These are phyloP conservation scores for Trichonephila clavata DNA, from an alignment of 1,140 invertebrate genomes.

Conservation along the genomic window DNA sequence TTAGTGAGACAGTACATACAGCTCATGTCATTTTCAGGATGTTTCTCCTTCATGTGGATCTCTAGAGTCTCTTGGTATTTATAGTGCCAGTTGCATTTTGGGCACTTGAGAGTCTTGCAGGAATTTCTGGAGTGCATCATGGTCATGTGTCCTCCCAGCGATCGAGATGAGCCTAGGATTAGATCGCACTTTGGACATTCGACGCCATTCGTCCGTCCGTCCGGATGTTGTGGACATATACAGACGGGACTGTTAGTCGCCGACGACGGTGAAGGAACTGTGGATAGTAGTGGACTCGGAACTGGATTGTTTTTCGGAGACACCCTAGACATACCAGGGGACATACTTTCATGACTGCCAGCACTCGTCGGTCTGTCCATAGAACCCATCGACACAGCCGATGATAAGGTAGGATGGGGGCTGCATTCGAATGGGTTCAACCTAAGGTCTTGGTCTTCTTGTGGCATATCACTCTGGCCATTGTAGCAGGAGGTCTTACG, in stretches of 20 bases:
- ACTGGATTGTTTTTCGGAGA: conserved; percentile 69
- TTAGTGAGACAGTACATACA: conserved; percentile 99
- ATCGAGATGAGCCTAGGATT: conserved; percentile 86
- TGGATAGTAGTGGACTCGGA: conserved; percentile 69
- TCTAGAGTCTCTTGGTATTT: conserved; percentile 99
- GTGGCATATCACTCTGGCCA: conserved; percentile 55
- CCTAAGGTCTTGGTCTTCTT: conserved; percentile 73
- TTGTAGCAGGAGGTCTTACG: conserved; percentile 48
- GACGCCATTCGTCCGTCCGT: conserved; percentile 93
- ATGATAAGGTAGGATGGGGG: conserved; percentile 71
- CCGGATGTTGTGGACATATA: conserved; percentile 95
- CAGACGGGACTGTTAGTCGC: conserved; percentile 62
- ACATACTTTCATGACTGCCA: conserved; percentile 68
- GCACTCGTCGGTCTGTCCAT: conserved; percentile 73
- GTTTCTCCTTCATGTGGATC: conserved; percentile 99
- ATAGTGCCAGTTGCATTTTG: conserved; percentile 99
- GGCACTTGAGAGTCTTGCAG: conserved; percentile 99
- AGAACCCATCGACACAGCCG: conserved; percentile 64
- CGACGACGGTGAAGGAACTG: conserved; percentile 72
- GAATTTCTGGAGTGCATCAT: conserved; percentile 97
- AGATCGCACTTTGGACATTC: conserved; percentile 97
- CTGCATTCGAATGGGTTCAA: conserved; percentile 70
- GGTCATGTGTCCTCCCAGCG: conserved; percentile 83
- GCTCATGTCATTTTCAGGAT: conserved; percentile 97
- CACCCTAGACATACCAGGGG: conserved; percentile 68